Conservation (phyloP, 2,797 vertebrate species). For the Hippopotamyrus pictus region DNA sequence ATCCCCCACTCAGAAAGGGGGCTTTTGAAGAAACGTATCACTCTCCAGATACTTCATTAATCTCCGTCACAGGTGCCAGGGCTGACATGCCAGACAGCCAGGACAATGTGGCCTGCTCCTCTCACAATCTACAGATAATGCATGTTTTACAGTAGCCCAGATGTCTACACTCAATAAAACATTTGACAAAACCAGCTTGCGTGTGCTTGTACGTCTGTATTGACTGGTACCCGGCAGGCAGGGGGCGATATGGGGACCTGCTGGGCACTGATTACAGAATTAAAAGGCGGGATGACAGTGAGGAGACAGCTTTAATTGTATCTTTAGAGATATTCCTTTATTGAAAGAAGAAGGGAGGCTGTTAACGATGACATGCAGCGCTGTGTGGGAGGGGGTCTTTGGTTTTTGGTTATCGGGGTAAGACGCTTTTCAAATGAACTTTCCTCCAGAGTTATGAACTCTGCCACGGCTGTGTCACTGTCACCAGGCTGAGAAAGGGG, state of each 20-base stretch:
- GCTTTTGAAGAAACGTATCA: slow-evolving; percentile 90
- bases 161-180: slow-evolving; percentile 87
- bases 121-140: slow-evolving; percentile 82
- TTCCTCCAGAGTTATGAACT: neutral
- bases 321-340: slow-evolving; percentile 80
- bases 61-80: slow-evolving; percentile 98
- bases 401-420: neutral
- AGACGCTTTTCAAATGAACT: neutral
- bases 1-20: slow-evolving; percentile 83
- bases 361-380: slow-evolving; percentile 67
- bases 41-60: slow-evolving; percentile 99
- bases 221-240: slow-evolving; percentile 86
- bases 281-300: slow-evolving; percentile 83
- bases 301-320: slow-evolving; percentile 82
- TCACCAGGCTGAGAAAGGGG: neutral
- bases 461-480: neutral
- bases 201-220: slow-evolving; percentile 96
- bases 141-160: slow-evolving; percentile 84
- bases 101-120: slow-evolving; percentile 92
- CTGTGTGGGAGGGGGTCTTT: slow-evolving; percentile 42
- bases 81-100: slow-evolving; percentile 97
- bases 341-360: slow-evolving; percentile 70
- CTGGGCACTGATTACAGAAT: slow-evolving; percentile 98
- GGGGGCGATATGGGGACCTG: slow-evolving; percentile 92
- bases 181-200: slow-evolving; percentile 81